phyloP scores from a whole-genome alignment of 2,113 vertebrate species.

The Ammodytes marinus region DNA sequence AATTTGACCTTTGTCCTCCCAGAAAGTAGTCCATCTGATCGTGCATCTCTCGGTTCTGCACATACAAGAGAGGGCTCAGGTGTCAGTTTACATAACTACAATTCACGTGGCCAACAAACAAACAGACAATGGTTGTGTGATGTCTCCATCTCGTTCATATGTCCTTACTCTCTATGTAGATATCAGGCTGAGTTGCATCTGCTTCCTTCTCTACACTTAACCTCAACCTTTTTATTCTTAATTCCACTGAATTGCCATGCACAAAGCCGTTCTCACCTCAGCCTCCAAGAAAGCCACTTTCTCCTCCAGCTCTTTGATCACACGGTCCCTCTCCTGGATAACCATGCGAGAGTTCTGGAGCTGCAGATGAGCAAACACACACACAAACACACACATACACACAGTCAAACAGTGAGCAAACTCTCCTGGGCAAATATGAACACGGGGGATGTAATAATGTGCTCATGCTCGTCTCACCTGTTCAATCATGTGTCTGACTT shows the following conservation, averaged over 20 bases:
- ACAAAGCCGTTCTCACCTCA: slow-evolving; percentile 84
- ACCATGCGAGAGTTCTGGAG: slow-evolving; percentile 95
- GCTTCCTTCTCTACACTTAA: neutral
- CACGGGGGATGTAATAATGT: neutral
- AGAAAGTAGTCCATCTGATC: slow-evolving; percentile 94
- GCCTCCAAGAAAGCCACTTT: slow-evolving; percentile 92
- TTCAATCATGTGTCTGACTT: slow-evolving; percentile 97
- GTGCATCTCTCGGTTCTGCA: slow-evolving; percentile 93
- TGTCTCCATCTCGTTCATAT: neutral
- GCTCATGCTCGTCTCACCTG: slow-evolving; percentile 85
- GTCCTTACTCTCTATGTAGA: neutral
- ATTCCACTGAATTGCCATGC: slow-evolving; percentile 19
- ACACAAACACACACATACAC: too few relatives aligned
- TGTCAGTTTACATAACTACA: slow-evolving; percentile 23
- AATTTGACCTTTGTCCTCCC: slow-evolving; percentile 84
- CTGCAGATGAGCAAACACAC: slow-evolving; percentile 76
- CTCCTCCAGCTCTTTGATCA: slow-evolving; percentile 94
- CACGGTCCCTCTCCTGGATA: slow-evolving; percentile 90
- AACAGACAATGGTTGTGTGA: neutral
- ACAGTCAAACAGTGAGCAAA: slow-evolving; percentile 41
- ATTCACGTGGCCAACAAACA: neutral
- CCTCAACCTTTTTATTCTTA: neutral
- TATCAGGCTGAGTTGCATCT: neutral
- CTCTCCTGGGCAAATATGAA: slow-evolving; percentile 49
- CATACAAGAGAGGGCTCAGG: slow-evolving; percentile 5